Evolutionary conservation across 2,797 vertebrate species (phyloP), one percentile per base, ranked within the genome.

Genomic region (Cuniculus paca): DNA sequence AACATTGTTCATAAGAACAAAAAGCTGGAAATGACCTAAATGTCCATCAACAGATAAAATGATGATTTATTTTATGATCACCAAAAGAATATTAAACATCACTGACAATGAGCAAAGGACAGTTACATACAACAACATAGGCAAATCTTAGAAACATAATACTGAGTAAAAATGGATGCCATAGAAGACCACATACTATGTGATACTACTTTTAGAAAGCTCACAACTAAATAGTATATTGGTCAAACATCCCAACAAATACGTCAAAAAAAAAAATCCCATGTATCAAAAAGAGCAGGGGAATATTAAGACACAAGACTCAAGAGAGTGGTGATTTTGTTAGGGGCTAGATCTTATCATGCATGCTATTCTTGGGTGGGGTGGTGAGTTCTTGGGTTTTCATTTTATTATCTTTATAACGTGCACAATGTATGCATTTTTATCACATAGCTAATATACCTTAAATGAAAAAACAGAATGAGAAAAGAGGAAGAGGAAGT

Each of bases 1-100:
- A 94, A 88, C 36, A 96, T 88, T 74, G 61, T 78, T 84, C 70
- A 78, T 20, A 68, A 58, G 26, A 95, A 61, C 31, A 88, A 96
- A 91, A 95, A 82, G 31, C 65, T 95, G 24, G 36, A 96, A 93
- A 86, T 61, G 50, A 91, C 42, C 31, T 39, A 88, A 84, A 91
- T 54, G 36, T 78, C 78, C 54, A 93, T 58, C 36, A 89, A 95
- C 2, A 81, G 68, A 88, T 86, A 90, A 88, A 90, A 48, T 42
- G 36, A 78, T 54, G 88, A 78, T 89, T 52, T 52, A 52, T 75
- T 94, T 96, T 52, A 85, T 56, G 48, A 36, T 81, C 56, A 82
- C 26, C 9, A 83, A 87, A 90, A 74, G 61, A 86, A 84, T 92
- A 85, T 26, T 60, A 83, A 13, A 72, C 17, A 92, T 48, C 77